Evolutionary conservation across 1,140 invertebrate genomes (phyloP).

Genomic region (Danaus melanippus): DNA sequence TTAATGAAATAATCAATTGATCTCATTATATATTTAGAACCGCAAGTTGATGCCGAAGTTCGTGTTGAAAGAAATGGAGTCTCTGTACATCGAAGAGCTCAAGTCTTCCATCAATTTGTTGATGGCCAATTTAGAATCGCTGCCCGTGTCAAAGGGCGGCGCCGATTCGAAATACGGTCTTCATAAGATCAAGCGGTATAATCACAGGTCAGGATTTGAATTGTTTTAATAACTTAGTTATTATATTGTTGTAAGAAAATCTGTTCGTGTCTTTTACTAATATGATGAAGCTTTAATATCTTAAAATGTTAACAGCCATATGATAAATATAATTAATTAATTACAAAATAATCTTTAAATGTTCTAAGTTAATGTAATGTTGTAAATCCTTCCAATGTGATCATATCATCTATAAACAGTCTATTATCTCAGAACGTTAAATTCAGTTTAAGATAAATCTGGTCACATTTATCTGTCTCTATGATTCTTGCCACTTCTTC

Average conservation of each 20-base stretch:
- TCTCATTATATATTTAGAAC: conserved; percentile 76
- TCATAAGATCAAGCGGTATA: conserved; percentile 94
- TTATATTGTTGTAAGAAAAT: too few species aligned
- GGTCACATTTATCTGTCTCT: conserved; percentile 9
- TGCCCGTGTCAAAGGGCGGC: conserved; percentile 97
- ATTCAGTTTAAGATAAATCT: neutral
- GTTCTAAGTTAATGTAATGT: too few species aligned
- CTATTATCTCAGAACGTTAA: too few species aligned
- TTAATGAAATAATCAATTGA: conserved; percentile 1
- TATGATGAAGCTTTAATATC: too few species aligned
- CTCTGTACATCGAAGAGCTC: conserved; percentile 97
- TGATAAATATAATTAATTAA: too few species aligned
- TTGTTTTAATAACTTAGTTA: too few species aligned
- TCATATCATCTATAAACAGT: conserved; percentile 1
- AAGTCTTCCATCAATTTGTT: conserved; percentile 97
- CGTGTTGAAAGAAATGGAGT: conserved; percentile 99
- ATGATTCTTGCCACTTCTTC: conserved; percentile 31
- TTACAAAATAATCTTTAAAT: too few species aligned
- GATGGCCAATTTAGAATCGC: conserved; percentile 98
- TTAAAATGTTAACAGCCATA: too few species aligned
- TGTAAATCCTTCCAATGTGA: neutral
- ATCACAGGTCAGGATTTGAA: conserved; percentile 83
- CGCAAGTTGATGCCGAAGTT: conserved; percentile 98
- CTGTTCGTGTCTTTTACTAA: too few species aligned
- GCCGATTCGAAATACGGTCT: conserved; percentile 98